Conservation (phyloP, 2,113 vertebrate species). For the Tonatia bakeri region DNA sequence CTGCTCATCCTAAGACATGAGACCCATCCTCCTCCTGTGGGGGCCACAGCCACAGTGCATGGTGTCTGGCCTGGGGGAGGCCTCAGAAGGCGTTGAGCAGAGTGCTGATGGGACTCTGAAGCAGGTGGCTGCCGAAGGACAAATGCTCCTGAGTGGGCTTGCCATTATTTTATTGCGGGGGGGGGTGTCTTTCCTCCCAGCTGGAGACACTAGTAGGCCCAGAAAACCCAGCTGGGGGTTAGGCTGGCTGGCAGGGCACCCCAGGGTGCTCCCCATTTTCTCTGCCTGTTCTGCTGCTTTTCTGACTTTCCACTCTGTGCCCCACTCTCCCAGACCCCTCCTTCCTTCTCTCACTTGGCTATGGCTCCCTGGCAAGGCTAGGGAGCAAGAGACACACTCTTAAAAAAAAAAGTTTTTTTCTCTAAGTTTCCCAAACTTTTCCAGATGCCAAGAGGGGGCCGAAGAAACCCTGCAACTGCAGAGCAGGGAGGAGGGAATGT, state of each 20-base stretch:
- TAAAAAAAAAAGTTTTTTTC: slow-evolving; percentile 28
- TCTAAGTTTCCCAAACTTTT: slow-evolving; percentile 71
- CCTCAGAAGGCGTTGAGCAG: neutral
- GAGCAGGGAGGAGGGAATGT: neutral
- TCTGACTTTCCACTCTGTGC: neutral
- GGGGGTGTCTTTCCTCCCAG: neutral
- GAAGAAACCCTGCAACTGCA: slow-evolving; percentile 39
- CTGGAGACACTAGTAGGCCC: neutral
- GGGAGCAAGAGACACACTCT: slow-evolving; percentile 63
- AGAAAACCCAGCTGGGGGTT: neutral
- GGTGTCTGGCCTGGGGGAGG: neutral
- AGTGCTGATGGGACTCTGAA: neutral
- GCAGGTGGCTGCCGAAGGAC: neutral
- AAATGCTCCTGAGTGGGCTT: neutral
- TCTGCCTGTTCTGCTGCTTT: neutral
- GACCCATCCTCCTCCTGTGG: neutral
- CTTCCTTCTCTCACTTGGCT: slow-evolving; percentile 52
- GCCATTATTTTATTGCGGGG: neutral
- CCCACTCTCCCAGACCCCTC: neutral
- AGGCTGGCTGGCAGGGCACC: neutral
- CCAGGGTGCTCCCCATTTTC: neutral
- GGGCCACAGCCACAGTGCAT: neutral
- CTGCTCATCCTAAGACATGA: neutral
- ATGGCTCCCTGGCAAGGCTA: slow-evolving; percentile 46
- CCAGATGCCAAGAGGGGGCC: slow-evolving; percentile 71